Base-by-base conservation (phyloP, 2,113 vertebrate genomes). In the Ornithorhynchus anatinus region DNA sequence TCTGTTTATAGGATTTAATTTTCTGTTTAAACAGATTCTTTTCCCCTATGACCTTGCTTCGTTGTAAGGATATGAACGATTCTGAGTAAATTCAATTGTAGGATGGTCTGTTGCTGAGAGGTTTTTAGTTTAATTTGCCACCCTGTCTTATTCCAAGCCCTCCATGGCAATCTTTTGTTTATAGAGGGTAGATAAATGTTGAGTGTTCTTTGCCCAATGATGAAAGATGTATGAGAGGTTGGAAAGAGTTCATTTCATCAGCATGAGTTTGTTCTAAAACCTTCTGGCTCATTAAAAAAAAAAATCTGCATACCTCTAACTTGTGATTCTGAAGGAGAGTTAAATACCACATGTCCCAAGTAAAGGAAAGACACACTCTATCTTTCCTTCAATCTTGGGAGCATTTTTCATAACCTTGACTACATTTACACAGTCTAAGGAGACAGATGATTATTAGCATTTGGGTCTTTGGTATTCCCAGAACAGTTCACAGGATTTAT, bases 111-210 rank as follows among this genome's bases (percentile, higher is more conserved):
- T 37, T 67, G 40, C 45, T 7, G 29, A 20, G 1, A 42, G 13
- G 44, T 57, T 73, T 70, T 69, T 44, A 22, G 15, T 80, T 82
- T 72, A 71, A 84, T 68, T 73, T 79, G 40, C 47, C 79, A 65
- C 43, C 31, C 45, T 48, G 75, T 13, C 33, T 42, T 58, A 45
- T 88, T 77, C 36, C 17, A 54, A 77, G 53, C 62, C 11, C 45
- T 76, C 40, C 42, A 72, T 81, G 75, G 47, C 77, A 83, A 53
- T 56, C 6, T 3, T 20, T 71, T 60, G 19, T 84, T 90, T 85
- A 33, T 47, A 70, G 66, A 69, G 60, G 29, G 42, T 6, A 70
- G 35, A 59, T 66, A 61, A 85, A 66, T 37, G 31, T 20, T 47
- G 53, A 65, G 33, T 6, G 0, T 71, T 68, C 31, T 70, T 69